Base-by-base conservation (phyloP, 2,797 vertebrate species). In the Fratercula arctica region DNA sequence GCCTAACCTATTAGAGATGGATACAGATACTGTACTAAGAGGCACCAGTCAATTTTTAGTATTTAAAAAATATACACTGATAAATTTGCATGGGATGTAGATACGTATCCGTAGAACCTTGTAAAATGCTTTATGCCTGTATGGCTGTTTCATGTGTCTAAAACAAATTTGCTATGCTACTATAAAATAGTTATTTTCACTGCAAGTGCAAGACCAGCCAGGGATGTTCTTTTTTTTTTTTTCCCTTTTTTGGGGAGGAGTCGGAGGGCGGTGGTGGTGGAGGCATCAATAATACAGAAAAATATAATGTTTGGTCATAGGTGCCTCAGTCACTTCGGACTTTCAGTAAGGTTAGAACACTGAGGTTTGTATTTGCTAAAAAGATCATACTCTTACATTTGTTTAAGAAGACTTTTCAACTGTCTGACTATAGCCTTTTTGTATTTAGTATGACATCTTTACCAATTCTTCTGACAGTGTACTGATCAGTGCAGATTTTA, bases 241-340 rank as follows among this genome's bases (percentile, higher is more conserved):
- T 33, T 11, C 25, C 46, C 5, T 33, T 23, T 50, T 37, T 33
- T 17, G 7, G 10, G 4, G 17, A 20, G 1, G 2, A 1, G 11
- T 5, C 3, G 1, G 1, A 11, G 11, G 9, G 10, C 1, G 2
- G 5, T 6, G 6, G 25, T 48, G 45, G 31, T 20, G 8, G 17
- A 11, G 25, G 37, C 37, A 64, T 60, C 8, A 59, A 13, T 74
- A 50, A 54, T 24, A 50, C 1, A 25, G 41, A 72, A 83, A 74
- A 61, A 51, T 1, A 11, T 54, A 4, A 25, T 4, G 13, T 81
- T 87, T 82, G 31, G 13, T 50, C 14, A 35, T 19, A 64, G 31
- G 4, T 43, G 15, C 17, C 31, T 85, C 20, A 45, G 29, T 45
- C n/a, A 48, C 19, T 84, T 41, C 41, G 20, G 7, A 43, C 12